These are phyloP conservation scores for Rhagonycha fulva DNA, from an alignment of 2,888 invertebrate species.

Conservation along the genomic window DNA sequence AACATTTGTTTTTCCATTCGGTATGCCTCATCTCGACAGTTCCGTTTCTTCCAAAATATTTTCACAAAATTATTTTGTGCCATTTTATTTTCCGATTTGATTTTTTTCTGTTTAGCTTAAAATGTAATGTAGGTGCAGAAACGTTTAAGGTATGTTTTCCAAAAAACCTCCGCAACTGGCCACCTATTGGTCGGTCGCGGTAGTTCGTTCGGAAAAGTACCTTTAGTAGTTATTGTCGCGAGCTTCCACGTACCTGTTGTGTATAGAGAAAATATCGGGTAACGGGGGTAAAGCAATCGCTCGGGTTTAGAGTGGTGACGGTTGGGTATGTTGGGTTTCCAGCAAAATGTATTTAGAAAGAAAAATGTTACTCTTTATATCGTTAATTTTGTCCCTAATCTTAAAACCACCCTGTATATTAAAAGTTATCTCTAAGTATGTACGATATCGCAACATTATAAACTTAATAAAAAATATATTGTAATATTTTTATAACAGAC, in stretches of 20 bases:
- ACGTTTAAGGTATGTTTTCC: background rate
- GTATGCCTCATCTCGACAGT: background rate
- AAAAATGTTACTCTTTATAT: background rate
- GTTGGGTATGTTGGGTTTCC: conserved; percentile 9
- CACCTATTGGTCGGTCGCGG: background rate
- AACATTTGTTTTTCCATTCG: background rate
- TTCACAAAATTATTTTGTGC: background rate
- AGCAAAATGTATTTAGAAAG: background rate
- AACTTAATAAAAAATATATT: background rate
- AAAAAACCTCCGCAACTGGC: background rate
- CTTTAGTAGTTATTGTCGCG: conserved; percentile 10
- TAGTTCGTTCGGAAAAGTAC: background rate
- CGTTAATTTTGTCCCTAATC: background rate
- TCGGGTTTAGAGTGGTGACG: conserved; percentile 23
- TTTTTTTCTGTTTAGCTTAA: background rate
- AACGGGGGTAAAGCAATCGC: conserved; percentile 28
- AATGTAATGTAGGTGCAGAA: background rate
- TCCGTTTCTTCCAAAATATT: background rate
- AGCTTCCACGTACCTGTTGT: conserved; percentile 50
- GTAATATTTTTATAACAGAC: background rate
- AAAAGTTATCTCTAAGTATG: background rate
- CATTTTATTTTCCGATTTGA: background rate
- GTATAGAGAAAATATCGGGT: conserved; percentile 40
- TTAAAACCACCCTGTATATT: background rate
- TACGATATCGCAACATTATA: background rate